Base-by-base conservation (phyloP, 2,888 invertebrate species). In the Chaitophorus viminalis region DNA sequence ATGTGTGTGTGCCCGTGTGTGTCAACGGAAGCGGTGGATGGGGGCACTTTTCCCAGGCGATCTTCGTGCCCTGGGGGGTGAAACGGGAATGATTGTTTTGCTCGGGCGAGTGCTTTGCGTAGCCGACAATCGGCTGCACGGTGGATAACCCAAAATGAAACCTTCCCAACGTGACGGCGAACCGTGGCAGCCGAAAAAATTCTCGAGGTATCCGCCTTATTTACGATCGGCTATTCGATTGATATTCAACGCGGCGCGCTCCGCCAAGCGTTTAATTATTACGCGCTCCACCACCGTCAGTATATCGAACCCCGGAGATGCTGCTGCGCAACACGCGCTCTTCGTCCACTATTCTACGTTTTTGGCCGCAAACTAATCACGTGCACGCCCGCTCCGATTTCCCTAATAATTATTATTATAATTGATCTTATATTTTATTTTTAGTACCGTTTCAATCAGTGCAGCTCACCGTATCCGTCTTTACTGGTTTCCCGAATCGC, bases 151-250 rank as follows among this genome's bases (percentile, higher is more conserved):
- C 29, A 9, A 39, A 81, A 81, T 31, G 60, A 70, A 81, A 70
- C 46, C 31, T 1, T 29, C n/a, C 65, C 36, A n/a, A n/a, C 65
- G 18, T 29, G 65, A 39, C 1, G 11, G 25, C 8, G n/a, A n/a
- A n/a, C 36, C 65, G 18, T 29, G 65, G 65, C 1, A 11, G 25
- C 8, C 14, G 46, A 70, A 81, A 68, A 81, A 46, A 81, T 81
- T 81, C 46, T 21, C n/a, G 72, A 33, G 82, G 52, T 52, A 52
- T 82, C 52, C 52, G 72, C 14, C 33, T 52, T 72, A 52, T 82
- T 82, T 82, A 82, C 82, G 72, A 82, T 82, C 81, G 31, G 39
- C 68, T 29, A 52, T 72, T 52, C 82, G 82, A 82, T 82, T 82
- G 70, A 82, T 82, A 82, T 82, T 82, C 82, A 72, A 82, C 52